Base-by-base conservation (phyloP, 2,797 vertebrate species). In the Anableps anableps region DNA sequence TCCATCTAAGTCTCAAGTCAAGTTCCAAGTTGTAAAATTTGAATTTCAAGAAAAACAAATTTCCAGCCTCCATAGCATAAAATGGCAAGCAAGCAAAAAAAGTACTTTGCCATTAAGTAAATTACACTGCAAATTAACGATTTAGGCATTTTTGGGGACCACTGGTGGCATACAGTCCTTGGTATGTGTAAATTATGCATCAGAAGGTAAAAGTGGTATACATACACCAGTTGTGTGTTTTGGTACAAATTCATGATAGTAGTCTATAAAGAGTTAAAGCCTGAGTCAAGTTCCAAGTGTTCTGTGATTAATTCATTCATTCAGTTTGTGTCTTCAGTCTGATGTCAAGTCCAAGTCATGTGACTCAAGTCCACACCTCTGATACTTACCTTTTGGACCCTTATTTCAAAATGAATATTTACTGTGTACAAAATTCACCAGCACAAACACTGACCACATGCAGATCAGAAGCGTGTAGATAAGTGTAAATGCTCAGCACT, bases 391-490 rank as follows among this genome's bases (percentile, higher is more conserved):
- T 16, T 76, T 58, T 53, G 73, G 21, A 53, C 10, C 48, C 11
- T 19, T 16, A 9, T 62, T 48, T 16, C 41, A 68, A 50, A 29
- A 26, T 58, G 48, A 36, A 34, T 43, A 31, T 31, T 68, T 58
- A 26, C n/a, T 71, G 36, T 68, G 29, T n/a, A 70, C 19, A 29
- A 58, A 26, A 76, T 75, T 60, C 64, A 82, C 45, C 31, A 55
- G 55, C 73, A 76, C 76, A 85, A 71, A 88, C 74, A 81, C 34
- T 64, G 77, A 86, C 47, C 19, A 81, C 93, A 94, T 95, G 94
- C 94, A 90, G 77, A 53, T 84, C 76, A 87, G 81, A 94, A 92
- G 92, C 90, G 93, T 91, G 91, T 80, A 74, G 51, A 26, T 74
- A 88, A 93, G 89, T 90, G 34, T 45, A 78, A 58, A 89, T 85